Conservation (phyloP, 2,888 invertebrate species). For the Acheta domesticus region DNA sequence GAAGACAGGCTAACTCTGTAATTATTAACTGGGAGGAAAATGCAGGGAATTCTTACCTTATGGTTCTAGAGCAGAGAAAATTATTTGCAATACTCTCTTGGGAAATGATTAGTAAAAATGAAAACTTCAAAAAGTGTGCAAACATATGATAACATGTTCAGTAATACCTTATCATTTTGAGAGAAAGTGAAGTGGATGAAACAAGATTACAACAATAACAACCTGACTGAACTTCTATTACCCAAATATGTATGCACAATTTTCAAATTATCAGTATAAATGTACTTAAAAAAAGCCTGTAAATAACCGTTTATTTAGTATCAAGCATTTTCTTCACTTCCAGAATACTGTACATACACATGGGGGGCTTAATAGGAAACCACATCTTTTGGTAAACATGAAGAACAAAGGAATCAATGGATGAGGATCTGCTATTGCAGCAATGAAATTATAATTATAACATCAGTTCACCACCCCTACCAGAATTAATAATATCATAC, state of each 20-base stretch:
- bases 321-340: neutral
- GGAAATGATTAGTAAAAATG: too few relatives aligned
- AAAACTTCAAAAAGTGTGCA: neutral
- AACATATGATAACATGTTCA: neutral
- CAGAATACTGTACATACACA: constrained; percentile 2
- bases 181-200: neutral
- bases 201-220: neutral
- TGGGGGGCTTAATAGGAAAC: neutral
- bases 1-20: too few relatives aligned
- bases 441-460: neutral
- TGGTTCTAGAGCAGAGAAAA: too few relatives aligned
- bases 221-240: neutral
- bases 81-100: too few relatives aligned
- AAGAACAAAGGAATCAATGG: constrained; percentile 18
- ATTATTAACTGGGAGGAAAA: too few relatives aligned
- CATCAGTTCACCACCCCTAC: neutral
- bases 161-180: neutral
- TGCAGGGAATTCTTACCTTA: too few relatives aligned
- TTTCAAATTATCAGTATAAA: neutral
- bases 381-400: neutral
- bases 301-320: too few relatives aligned
- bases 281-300: too few relatives aligned
- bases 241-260: constrained; percentile 2
- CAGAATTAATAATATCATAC: constrained; percentile 3
- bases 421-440: neutral